Percentiles rank a stretch among this genome's conserved stretches.
These are phyloP conservation scores for Rosalia funebris DNA, from an alignment of 2,888 invertebrate species.

Conservation along the genomic window DNA sequence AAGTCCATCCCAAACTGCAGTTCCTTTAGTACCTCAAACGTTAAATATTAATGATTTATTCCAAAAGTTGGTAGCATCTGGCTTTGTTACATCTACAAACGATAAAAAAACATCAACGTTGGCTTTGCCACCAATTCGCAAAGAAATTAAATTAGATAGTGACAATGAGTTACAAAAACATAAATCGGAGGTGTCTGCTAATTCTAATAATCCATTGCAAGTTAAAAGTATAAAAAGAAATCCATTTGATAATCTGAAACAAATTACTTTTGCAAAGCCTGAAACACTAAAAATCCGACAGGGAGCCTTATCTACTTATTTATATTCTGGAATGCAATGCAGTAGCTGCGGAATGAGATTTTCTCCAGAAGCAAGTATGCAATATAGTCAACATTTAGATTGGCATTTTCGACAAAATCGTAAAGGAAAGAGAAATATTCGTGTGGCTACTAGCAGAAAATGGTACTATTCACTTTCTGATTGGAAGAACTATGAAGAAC, in stretches of 20 bases:
- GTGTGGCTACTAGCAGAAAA: conserved; percentile 83
- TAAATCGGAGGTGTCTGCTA: not conserved
- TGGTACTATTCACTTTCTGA: conserved; percentile 93
- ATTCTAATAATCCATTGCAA: conserved; percentile 15
- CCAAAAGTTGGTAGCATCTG: conserved; percentile 85
- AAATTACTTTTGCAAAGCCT: conserved; percentile 74
- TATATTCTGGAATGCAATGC: conserved; percentile 95
- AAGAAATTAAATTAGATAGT: not conserved
- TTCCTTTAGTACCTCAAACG: conserved; percentile 32
- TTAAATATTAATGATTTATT: conserved; percentile 84
- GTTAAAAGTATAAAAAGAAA: conserved; percentile 36
- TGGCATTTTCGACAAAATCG: conserved; percentile 98
- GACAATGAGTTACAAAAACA: not conserved
- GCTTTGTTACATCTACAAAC: conserved; percentile 71
- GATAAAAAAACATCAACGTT: conserved; percentile 16
- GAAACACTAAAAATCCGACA: conserved; percentile 81
- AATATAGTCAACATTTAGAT: conserved; percentile 95
- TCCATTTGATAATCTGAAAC: conserved; percentile 65
- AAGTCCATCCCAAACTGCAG: conserved; percentile 16
- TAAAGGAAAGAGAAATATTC: conserved; percentile 84
- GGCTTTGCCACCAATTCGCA: not conserved
- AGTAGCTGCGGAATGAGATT: conserved; percentile 95
- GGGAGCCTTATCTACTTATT: conserved; percentile 72
- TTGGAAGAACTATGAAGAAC: conserved; percentile 95
- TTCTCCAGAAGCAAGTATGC: conserved; percentile 86